phyloP scores from a whole-genome alignment of 30 jellyfish, hydroid and myxozoan genomes.

The Sanderia malayensis region DNA sequence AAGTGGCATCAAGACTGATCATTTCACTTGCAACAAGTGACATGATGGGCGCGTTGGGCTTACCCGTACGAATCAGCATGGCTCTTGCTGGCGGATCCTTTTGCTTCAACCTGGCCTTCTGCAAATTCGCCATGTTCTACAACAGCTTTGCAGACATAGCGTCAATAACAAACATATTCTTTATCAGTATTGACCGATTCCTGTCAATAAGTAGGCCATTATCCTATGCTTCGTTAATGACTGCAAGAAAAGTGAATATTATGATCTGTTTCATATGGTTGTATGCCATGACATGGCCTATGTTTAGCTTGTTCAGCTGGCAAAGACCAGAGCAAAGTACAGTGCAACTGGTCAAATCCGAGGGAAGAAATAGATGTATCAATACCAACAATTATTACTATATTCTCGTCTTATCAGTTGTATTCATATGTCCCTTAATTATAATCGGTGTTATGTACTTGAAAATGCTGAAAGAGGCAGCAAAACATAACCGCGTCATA shows the following conservation, averaged over 20 bases:
- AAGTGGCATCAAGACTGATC: conserved; percentile 42
- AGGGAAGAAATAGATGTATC: conserved; percentile 25
- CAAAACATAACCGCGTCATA: conserved; percentile 63
- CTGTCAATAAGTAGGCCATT: conserved; percentile 53
- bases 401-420: conserved; percentile 21
- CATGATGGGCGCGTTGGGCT: conserved; percentile 24
- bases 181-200: conserved; percentile 81
- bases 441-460: conserved; percentile 61
- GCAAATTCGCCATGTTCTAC: conserved; percentile 34
- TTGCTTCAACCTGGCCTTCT: conserved; percentile 44
- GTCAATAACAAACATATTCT: conserved; percentile 57
- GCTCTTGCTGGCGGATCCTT: conserved; percentile 35
- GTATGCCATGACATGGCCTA: conserved; percentile 65
- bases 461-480: conserved; percentile 52
- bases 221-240: conserved; percentile 42
- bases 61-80: conserved; percentile 50
- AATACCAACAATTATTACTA: conserved; percentile 37
- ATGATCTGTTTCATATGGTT: conserved; percentile 42
- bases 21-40: conserved; percentile 75
- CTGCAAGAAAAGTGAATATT: conserved; percentile 26
- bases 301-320: conserved; percentile 67
- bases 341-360: neutral
- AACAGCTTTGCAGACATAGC: conserved; percentile 42
- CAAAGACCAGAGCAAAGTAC: conserved; percentile 28
- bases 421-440: conserved; percentile 48